Evolutionary conservation across 2,113 vertebrate species (phyloP), one percentile per base, ranked within the genome.

Genomic region (Cyprinodon tularosa): DNA sequence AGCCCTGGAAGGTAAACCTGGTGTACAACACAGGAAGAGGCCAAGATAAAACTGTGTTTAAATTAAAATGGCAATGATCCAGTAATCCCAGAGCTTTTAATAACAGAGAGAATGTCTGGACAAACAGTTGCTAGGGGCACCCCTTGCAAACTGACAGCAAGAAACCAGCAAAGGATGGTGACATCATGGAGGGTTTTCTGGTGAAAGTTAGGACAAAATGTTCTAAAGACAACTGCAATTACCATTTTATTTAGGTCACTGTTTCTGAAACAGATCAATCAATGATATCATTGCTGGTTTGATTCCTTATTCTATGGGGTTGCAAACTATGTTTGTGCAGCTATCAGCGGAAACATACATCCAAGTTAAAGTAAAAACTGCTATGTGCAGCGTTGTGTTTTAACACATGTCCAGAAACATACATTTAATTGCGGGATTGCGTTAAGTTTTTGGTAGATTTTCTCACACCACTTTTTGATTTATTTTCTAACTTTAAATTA

Each of bases 61-160:
- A 90, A 90, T 88, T 81, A 81, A 82, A 75, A 77, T 91, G 90
- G 88, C 87, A 87, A 48, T 1, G 14, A 76, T 89, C 87, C 88
- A 91, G 76, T 80, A 66, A 80, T 79, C 75, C 85, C 74, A 74
- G 82, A 76, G 84, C 82, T 88, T 88, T 91, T 90, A 91, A 90
- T 90, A 91, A 89, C 77, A 81, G 50, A 37, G 84, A 83, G 84
- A 90, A 84, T 88, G 90, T 90, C 82, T 88, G 77, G 79, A 78
- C 78, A 85, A 87, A 90, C 77, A 86, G 87, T 89, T 89, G 81
- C 85, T 81, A 88, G 81, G 80, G 80, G 72, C 83, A 87, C 78
- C 74, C 77, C 10, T 13, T 70, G 74, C 76, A 70, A 72, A 39
- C 77, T 17, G 22, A 81, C 38, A 42, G 64, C 77, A 73, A 74